Percentiles rank a stretch among this genome's conserved stretches.
These are phyloP conservation scores for Glaucidium brasilianum DNA, from an alignment of 2,113 vertebrate species.

Conservation along the genomic window DNA sequence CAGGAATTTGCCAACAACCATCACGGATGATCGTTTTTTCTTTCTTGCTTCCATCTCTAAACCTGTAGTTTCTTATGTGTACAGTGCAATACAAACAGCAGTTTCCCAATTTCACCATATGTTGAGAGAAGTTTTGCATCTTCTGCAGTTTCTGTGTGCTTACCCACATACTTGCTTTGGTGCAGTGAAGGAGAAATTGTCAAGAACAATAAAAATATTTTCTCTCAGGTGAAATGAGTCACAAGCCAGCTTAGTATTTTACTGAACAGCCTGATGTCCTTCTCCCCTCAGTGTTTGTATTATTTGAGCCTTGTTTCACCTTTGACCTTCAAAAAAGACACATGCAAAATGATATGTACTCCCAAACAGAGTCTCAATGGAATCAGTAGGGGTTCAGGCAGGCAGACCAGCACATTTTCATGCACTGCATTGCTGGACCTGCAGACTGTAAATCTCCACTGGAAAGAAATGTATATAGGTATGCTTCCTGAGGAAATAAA, in stretches of 20 bases:
- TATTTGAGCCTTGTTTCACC: neutral
- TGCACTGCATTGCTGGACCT: neutral
- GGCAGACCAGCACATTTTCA: neutral
- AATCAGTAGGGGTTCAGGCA: neutral
- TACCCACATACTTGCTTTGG: neutral
- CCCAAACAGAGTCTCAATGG: neutral
- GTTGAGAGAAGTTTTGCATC: neutral
- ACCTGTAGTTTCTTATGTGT: neutral
- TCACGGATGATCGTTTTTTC: rapidly evolving
- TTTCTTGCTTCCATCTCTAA: neutral
- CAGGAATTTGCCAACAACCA: neutral
- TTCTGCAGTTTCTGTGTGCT: neutral
- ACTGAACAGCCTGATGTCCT: neutral
- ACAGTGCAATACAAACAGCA: neutral
- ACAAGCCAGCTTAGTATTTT: neutral
- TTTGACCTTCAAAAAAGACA: neutral
- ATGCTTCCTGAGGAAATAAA: neutral
- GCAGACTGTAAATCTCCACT: neutral
- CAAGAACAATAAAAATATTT: neutral
- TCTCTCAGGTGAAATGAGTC: neutral
- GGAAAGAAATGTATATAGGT: neutral
- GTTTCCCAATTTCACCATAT: neutral
- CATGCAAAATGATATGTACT: neutral
- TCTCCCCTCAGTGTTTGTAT: neutral
- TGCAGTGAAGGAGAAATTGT: neutral